Conservation (phyloP, 1,140 invertebrate species). For the Drosophila auraria region DNA sequence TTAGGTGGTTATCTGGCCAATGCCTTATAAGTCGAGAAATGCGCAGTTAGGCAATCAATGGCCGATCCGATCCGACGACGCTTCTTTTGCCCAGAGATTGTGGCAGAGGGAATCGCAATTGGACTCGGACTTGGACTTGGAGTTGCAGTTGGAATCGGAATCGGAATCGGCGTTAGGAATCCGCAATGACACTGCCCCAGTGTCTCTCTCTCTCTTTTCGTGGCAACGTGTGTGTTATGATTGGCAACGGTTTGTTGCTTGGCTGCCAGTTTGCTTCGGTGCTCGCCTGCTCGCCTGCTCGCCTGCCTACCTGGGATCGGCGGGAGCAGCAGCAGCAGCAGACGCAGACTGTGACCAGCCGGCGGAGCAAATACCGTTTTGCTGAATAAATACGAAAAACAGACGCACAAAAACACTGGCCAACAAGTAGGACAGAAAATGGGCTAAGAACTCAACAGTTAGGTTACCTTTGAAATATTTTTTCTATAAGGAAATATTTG, state of each 20-base stretch:
- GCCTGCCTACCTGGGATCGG: slow-evolving; percentile 26
- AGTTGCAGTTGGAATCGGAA: slow-evolving; percentile 5
- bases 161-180: slow-evolving; percentile 37
- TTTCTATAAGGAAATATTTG: no score
- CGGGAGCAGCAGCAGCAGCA: slow-evolving; percentile 15
- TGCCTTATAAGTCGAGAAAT: slow-evolving; percentile 78
- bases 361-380: slow-evolving; percentile 74
- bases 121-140: slow-evolving; percentile 13
- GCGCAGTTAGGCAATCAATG: slow-evolving; percentile 76
- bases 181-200: slow-evolving; percentile 44
- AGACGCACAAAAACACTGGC: slow-evolving; percentile 40
- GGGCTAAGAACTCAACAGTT: neutral
- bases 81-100: slow-evolving; percentile 45
- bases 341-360: slow-evolving; percentile 50
- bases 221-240: slow-evolving; percentile 77
- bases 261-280: slow-evolving; percentile 23
- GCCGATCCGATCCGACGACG: slow-evolving; percentile 30
- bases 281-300: slow-evolving; percentile 6
- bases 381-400: slow-evolving; percentile 73
- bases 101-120: slow-evolving; percentile 42
- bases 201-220: slow-evolving; percentile 8
- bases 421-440: slow-evolving; percentile 8
- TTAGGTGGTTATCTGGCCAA: slow-evolving; percentile 79
- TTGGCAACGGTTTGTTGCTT: slow-evolving; percentile 68
- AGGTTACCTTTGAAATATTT: neutral